phyloP scores from a whole-genome alignment of 2,113 vertebrate genomes.

The Petrocephalus microphthalmus region DNA sequence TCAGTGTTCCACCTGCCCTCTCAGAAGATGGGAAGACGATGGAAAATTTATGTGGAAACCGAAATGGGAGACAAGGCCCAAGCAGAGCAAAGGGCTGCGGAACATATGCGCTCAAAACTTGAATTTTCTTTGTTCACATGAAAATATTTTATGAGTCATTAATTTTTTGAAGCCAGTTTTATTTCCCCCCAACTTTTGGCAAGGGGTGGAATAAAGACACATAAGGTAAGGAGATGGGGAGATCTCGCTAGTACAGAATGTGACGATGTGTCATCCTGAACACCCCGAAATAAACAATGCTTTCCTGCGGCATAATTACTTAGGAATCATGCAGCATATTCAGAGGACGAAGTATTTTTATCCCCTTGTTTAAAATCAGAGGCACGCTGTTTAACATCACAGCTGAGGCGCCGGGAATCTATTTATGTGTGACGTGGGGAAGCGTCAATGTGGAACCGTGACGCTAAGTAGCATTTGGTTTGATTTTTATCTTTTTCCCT shows the following conservation, averaged over 20 bases:
- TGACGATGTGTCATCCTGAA: background rate
- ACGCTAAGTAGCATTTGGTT: background rate
- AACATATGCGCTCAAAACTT: background rate
- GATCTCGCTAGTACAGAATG: background rate
- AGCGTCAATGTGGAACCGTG: background rate
- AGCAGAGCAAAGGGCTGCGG: background rate
- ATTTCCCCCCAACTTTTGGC: background rate
- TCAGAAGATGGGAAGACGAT: background rate
- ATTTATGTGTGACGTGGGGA: background rate
- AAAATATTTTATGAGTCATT: background rate
- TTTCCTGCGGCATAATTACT: background rate
- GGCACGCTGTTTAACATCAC: constrained; percentile 39
- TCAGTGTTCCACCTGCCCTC: background rate
- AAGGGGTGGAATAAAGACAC: background rate
- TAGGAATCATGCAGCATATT: background rate
- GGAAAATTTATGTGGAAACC: background rate
- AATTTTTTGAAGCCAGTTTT: background rate
- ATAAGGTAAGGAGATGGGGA: background rate
- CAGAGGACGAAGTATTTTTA: constrained; percentile 14
- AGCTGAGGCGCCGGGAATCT: constrained; percentile 13
- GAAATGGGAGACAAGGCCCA: too few relatives aligned
- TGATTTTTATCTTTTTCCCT: background rate
- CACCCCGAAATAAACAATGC: background rate
- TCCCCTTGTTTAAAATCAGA: constrained; percentile 36
- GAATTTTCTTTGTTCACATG: background rate